Conservation (phyloP, 1,140 invertebrate genomes). For the Trichonephila clavata region DNA sequence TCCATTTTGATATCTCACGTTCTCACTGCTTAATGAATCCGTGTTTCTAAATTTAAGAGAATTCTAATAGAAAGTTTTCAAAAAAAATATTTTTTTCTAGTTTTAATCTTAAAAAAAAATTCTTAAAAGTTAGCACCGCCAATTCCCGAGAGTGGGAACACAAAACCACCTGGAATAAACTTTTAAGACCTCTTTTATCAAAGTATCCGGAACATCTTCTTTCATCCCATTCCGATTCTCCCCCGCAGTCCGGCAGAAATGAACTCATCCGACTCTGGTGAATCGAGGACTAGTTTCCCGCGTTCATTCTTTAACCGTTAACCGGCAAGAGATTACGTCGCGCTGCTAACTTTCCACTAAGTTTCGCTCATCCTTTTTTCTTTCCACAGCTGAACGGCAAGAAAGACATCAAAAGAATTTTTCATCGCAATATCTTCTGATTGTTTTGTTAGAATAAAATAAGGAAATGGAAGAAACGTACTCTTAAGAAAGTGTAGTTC, state of each 20-base stretch:
- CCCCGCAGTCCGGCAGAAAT: background rate
- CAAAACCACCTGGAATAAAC: no score
- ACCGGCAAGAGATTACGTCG: slow-evolving; percentile 15
- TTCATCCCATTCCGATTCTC: background rate
- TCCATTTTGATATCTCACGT: no score
- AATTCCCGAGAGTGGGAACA: no score
- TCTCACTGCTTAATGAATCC: no score
- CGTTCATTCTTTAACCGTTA: slow-evolving; percentile 56
- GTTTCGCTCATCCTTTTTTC: background rate
- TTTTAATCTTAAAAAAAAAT: no score
- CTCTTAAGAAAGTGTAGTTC: background rate
- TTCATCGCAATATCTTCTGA: background rate
- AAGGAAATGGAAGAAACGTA: background rate
- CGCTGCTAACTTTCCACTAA: background rate
- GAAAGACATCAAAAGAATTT: background rate
- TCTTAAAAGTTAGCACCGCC: no score
- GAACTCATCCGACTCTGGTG: slow-evolving; percentile 44
- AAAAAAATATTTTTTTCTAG: no score
- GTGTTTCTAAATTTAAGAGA: no score
- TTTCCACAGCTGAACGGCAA: background rate
- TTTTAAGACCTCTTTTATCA: no score
- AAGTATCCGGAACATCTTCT: background rate
- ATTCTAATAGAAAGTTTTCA: no score
- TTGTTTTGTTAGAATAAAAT: background rate
- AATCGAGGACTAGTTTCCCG: slow-evolving; percentile 61